phyloP scores from a whole-genome alignment of 2,888 invertebrate species.

The Acanthacorydalis orientalis region DNA sequence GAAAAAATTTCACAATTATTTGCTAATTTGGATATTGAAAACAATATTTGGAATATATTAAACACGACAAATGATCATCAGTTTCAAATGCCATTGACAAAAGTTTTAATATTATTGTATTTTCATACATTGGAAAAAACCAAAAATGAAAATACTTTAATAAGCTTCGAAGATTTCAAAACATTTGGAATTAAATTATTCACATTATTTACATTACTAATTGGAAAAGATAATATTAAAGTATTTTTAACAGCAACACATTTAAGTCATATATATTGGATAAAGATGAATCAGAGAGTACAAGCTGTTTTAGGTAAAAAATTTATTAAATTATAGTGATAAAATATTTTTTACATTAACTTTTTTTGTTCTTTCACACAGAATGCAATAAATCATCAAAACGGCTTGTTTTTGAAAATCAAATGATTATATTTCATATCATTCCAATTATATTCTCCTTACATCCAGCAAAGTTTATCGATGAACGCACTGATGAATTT shows the following conservation, averaged over 20 bases:
- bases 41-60: slow-evolving; percentile 21
- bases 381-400: slow-evolving; percentile 13
- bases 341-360: too few species aligned
- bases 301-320: too few species aligned
- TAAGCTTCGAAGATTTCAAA: slow-evolving; percentile 6
- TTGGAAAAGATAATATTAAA: slow-evolving; percentile 18
- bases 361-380: slow-evolving; percentile 15
- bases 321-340: too few species aligned
- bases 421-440: slow-evolving; percentile 41
- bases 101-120: neutral
- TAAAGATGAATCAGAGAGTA: slow-evolving; percentile 18
- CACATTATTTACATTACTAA: slow-evolving; percentile 24
- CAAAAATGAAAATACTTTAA: neutral
- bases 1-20: slow-evolving; percentile 21
- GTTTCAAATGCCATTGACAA: slow-evolving; percentile 11
- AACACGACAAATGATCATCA: slow-evolving; percentile 23
- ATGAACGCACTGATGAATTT: slow-evolving; percentile 25
- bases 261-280: slow-evolving; percentile 26
- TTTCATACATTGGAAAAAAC: slow-evolving; percentile 1
- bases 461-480: slow-evolving; percentile 8
- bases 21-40: slow-evolving; percentile 14
- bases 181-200: slow-evolving; percentile 22
- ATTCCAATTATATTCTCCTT: slow-evolving; percentile 36
- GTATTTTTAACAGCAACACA: slow-evolving; percentile 25
- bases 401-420: slow-evolving; percentile 33